Conservation (phyloP, 2,113 vertebrate genomes). For the Stictonetta naevosa region DNA sequence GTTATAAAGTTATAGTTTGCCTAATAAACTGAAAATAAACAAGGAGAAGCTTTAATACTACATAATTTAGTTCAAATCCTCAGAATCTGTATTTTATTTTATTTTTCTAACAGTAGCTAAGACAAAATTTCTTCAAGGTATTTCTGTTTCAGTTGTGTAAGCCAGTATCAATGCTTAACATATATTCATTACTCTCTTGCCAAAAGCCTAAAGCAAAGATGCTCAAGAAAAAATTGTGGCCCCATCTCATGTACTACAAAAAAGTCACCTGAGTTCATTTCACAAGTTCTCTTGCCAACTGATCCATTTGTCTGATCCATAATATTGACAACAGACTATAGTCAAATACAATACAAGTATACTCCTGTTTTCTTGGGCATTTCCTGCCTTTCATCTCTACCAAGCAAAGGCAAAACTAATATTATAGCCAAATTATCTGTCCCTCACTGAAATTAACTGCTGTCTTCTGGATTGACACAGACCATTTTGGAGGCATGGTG, state of each 20-base stretch:
- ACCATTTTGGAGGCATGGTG: background rate
- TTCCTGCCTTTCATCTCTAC: background rate
- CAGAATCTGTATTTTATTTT: background rate
- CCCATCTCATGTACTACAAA: background rate
- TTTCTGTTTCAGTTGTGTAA: background rate
- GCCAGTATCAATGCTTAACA: background rate
- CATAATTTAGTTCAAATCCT: background rate
- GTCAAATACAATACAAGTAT: background rate
- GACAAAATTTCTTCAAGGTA: background rate
- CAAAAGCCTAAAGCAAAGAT: background rate
- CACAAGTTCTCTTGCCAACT: background rate
- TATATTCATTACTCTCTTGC: background rate
- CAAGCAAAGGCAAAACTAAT: background rate
- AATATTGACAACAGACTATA: background rate
- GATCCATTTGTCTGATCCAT: background rate
- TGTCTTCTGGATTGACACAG: background rate
- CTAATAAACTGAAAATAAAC: background rate
- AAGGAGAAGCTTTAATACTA: background rate
- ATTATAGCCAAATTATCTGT: background rate
- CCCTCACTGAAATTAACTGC: background rate
- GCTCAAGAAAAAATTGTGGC: background rate
- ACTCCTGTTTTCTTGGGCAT: background rate
- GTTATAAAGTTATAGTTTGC: background rate
- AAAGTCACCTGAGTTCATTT: background rate
- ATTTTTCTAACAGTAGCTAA: background rate